Base-by-base conservation (phyloP, 2,797 vertebrate species). In the Liasis olivaceus region DNA sequence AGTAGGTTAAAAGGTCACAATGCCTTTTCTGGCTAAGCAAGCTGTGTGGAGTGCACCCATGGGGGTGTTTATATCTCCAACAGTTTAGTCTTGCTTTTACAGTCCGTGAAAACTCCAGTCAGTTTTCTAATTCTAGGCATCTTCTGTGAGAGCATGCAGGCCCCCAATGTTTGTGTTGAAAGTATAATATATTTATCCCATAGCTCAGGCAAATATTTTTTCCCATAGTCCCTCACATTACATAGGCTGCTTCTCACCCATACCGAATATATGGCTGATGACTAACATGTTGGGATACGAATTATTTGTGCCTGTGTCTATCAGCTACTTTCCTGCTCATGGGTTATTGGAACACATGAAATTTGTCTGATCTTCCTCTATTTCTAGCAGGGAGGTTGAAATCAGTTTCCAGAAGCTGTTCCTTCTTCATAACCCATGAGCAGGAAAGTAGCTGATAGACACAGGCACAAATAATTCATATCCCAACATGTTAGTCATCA, bases 1-100 rank as follows among this genome's bases (percentile, higher is more conserved):
- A 86, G 62, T 92, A 92, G 87, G 87, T 66, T 85, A 92, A 89
- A 92, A 85, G 51, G 51, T 92, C 91, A 85, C 4, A 47, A 89
- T 36, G 54, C 77, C 89, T 47, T 5, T 28, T 77, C 4, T 59
- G 28, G 17, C 22, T 58, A 88, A 63, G 42, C 2, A 51, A 28
- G 64, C 47, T 77, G 62, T 4, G 42, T 66, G 17, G 31, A 11
- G 42, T 77, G 17, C 17, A 77, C 31, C 15, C 17, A 42, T 77
- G 17, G 31, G 31, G 36, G 42, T 42, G 3, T 42, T 42, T 42
- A 42, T 42, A 42, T 42, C 17, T 72, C 69, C 31, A 69, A 36
- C 69, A 72, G 17, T 77, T 42, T 77, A 42, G 31, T 77, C 31
- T 77, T 42, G 36, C 36, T 77, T 77, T 77, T 77, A 77, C 6